Evolutionary conservation across 2,888 invertebrate species (phyloP), one percentile per base, ranked within the genome.

Genomic region (Microplitis deprimator): DNA sequence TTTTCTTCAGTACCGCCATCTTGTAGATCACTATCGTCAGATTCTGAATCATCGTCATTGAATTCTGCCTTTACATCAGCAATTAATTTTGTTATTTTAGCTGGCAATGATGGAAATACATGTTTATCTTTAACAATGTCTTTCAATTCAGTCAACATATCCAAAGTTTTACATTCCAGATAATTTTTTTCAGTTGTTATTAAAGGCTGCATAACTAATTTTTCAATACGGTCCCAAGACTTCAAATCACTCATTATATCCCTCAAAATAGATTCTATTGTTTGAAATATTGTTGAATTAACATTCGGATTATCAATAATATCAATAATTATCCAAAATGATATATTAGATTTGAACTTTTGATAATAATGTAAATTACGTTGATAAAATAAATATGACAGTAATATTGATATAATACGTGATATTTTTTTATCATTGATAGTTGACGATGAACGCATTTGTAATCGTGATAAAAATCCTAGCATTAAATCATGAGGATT

Each of bases 401-500:
- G 65, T 20, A 84, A 61, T 64, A 78, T 73, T 5, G 78, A 50
- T 5, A 77, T 70, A 8, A 71, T 71, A 59, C 75, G 50, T 50
- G 10, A 50, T 50, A 50, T 50, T 39, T 74, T 69, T 41, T 79
- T 70, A 5, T 78, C 77, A 0, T 20, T 3, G 6, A 70, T 29
- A 2, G 69, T 64, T 6, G 68, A 16, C n/a, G 79, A 73, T 50
- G 79, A 29, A 17, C 75, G 68, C 67, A 59, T 78, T 39, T 79
- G 73, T 13, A 83, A 64, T 60, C 81, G 79, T 10, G 79, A 74
- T 10, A 84, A 69, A 7, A 79, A 75, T 8, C 82, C 81, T 17
- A 83, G 68, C 10, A 84, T 74, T 60, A 82, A 70, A 68, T 83
- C 81, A 17, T 73, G 38, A 1, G 81, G 78, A 50, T 79, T 75